Percentiles rank a stretch among this genome's conserved stretches.
Conservation (phyloP, 2,113 vertebrate species). For the Galemys pyrenaicus region DNA sequence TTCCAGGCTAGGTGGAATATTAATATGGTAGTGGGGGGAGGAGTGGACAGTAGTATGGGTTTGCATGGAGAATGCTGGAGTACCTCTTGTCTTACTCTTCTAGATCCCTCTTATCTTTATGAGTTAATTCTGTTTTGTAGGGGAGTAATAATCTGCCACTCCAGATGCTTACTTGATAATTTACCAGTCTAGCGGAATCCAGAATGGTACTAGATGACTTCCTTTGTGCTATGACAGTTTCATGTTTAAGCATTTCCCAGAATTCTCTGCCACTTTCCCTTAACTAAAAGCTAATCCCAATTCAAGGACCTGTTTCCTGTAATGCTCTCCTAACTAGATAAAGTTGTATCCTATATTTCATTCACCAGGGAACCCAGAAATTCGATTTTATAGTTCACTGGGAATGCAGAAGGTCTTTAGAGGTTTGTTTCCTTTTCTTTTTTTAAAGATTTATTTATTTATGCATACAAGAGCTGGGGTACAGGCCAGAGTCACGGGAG, state of each 20-base stretch:
- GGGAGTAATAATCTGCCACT: no score
- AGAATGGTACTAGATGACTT: not conserved
- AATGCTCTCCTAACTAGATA: not conserved
- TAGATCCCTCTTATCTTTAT: not conserved
- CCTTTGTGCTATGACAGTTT: not conserved
- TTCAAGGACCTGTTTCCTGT: not conserved
- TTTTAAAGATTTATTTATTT: no score
- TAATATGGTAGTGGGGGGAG: no score
- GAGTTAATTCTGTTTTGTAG: not conserved
- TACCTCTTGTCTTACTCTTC: not conserved
- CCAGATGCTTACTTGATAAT: no score
- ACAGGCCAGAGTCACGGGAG: no score
- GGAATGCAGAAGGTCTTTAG: not conserved
- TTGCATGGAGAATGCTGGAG: not conserved
- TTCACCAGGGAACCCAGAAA: not conserved
- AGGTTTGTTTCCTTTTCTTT: not conserved
- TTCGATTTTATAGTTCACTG: not conserved
- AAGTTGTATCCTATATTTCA: not conserved
- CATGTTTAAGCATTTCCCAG: not conserved
- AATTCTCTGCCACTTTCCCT: not conserved
- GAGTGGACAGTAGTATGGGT: not conserved
- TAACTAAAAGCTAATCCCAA: not conserved
- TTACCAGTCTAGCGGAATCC: no score
- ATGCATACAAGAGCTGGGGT: no score
- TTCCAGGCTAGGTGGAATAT: not conserved